Conservation (phyloP, 2,113 vertebrate species). For the Prietella phreatophila region DNA sequence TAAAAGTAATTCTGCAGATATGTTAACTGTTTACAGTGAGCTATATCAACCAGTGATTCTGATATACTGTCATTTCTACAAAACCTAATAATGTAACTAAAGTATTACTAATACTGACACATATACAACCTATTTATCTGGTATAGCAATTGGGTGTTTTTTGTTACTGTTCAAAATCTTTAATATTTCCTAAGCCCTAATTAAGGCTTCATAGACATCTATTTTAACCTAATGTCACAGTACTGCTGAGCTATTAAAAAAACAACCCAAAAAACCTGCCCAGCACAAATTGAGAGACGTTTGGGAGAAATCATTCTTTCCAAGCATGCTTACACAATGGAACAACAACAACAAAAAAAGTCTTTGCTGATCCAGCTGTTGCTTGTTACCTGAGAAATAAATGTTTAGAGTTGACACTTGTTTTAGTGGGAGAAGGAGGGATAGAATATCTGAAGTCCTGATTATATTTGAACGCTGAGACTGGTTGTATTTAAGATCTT, state of each 20-base stretch:
- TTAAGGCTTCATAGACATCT: conserved; percentile 19
- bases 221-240: background rate
- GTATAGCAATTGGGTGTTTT: background rate
- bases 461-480: background rate
- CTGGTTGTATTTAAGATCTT: background rate
- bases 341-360: conserved; percentile 25
- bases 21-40: background rate
- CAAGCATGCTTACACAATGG: conserved; percentile 35
- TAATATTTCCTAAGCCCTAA: background rate
- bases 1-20: background rate
- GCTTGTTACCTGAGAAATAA: conserved; percentile 24
- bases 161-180: background rate
- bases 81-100: background rate
- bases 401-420: conserved; percentile 5
- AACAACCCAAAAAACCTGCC: background rate
- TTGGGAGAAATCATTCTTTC: conserved; percentile 35
- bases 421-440: background rate
- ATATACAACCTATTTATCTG: background rate
- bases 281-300: background rate
- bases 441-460: background rate
- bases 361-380: conserved; percentile 35
- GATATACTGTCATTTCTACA: background rate
- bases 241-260: background rate
- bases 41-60: background rate
- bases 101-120: background rate